Base-by-base conservation (phyloP, 2,888 invertebrate species). In the Conops quadrifasciatus region DNA sequence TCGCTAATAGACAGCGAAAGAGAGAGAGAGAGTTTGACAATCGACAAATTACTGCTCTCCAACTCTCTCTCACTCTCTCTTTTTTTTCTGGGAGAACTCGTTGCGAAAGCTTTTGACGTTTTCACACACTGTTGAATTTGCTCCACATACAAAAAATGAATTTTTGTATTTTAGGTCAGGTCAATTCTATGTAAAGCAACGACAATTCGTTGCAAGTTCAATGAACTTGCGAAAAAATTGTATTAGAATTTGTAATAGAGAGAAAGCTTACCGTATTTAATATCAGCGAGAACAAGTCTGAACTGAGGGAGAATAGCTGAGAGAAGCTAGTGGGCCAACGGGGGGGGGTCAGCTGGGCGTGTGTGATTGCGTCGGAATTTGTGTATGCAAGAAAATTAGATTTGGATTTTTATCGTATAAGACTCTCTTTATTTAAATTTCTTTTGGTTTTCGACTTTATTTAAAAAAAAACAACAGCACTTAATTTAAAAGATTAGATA, bases 141-240 rank as follows among this genome's bases (percentile, higher is more conserved):
- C 77, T 77, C 74, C 71, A 78, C 76, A 77, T 80, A 72, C 72
- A 73, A 72, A 75, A 79, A 77, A 73, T 73, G 73, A 77, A 77
- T 77, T 81, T 81, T 79, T 80, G 81, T 80, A 82, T 83, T 84
- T 84, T 83, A 82, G 83, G 83, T 84, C 84, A 83, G 83, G 83
- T 84, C 83, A 82, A 83, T 81, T 82, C 80, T 79, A 82, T 83
- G 81, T 80, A 80, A 73, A 73, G 72, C 74, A 74, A 68, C 68
- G 74, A 66, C 69, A 71, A 78, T 77, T 78, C 77, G 80, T 77
- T 77, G 80, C 77, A 79, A 81, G 83, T 84, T 83, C 82, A 83
- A 71, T 78, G 83, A 84, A 83, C 83, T 82, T 83, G 79, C 77
- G 77, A 82, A 77, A 78, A 79, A 79, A 77, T 77, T 76, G 74